Base-by-base conservation (phyloP, 1,140 invertebrate genomes). In the Rhagoletis zephyria region DNA sequence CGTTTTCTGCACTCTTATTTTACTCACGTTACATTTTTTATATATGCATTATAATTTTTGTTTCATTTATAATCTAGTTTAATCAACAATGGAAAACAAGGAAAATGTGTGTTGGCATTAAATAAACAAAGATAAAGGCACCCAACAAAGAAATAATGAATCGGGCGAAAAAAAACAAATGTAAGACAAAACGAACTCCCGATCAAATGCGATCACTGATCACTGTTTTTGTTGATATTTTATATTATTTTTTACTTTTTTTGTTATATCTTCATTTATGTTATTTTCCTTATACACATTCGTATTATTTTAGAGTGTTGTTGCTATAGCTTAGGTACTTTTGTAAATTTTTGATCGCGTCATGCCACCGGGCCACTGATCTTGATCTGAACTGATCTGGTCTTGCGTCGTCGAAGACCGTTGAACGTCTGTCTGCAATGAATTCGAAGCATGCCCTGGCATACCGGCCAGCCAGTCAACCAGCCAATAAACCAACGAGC, bases 351-450 rank as follows among this genome's bases (percentile, higher is more conserved):
- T 81, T 6, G n/a, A 19, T 61, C 48, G 86, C 60, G 86, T 56
- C 86, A 40, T 87, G 61, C 65, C 60, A 67, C 48, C 86, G 86
- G 4, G n/a, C 19, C 30, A 30, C 30, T 64, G 64, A 64, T 30
- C 61, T 42, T 42, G 61, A 65, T 87, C 63, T 56, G 19, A 87
- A 87, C 63, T 87, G 60, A 87, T 87, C 86, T 61, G 60, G 86
- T 87, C 86, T 70, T 65, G 67, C 64, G 63, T 67, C 63, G 65
- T 42, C 86, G 61, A 87, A 87, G 86, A 87, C 65, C 86, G 64
- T 42, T 67, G 60, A 87, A 65, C 86, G 86, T 87, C 86, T 87
- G 85, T 60, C 59, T 63, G 85, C 85, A 19, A 4, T 81, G 74
- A 81, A 81, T 81, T 81, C 45, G 16, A 81, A 59, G 10, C 48